A percentile compares a stretch with the other conserved stretches of the same genome.
Evolutionary conservation across 2,888 invertebrate species (phyloP).

Genomic region (Lordiphosa andalusiaca): DNA sequence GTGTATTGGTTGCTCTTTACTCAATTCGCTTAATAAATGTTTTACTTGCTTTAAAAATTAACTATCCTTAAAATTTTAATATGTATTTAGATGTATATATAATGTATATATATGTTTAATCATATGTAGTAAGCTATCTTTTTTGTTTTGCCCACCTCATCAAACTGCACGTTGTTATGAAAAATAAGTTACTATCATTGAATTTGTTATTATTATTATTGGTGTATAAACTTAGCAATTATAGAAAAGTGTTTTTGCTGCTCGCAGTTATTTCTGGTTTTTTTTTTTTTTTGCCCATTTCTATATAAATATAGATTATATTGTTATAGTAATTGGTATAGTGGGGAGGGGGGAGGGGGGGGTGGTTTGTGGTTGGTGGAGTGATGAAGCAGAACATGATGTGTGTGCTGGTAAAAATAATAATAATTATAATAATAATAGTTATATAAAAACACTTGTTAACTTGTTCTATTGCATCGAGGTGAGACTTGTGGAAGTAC

Average conservation of each 20-base stretch:
- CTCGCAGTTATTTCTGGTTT: constrained; percentile 26
- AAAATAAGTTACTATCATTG: constrained; percentile 66
- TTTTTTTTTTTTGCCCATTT: constrained; percentile 51
- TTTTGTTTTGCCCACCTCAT: constrained; percentile 15
- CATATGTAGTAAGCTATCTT: constrained; percentile 46
- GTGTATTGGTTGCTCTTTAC: constrained; percentile 26
- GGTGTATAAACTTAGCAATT: constrained; percentile 51
- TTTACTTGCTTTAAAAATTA: constrained; percentile 64
- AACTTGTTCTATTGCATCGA: constrained; percentile 80
- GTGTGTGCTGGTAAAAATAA: constrained; percentile 43
- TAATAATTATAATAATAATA: constrained; percentile 11
- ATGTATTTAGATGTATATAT: constrained; percentile 45
- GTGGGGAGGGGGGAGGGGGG: constrained; percentile 7
- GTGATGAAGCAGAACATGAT: constrained; percentile 62
- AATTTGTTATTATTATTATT: constrained; percentile 49
- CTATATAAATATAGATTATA: constrained; percentile 39
- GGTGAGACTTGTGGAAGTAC: constrained; percentile 82
- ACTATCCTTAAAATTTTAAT: constrained; percentile 55
- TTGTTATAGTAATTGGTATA: constrained; percentile 46
- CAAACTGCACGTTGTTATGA: constrained; percentile 35
- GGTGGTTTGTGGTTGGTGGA: too few relatives aligned
- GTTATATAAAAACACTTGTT: constrained; percentile 35
- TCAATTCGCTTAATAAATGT: constrained; percentile 33
- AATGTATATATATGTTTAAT: constrained; percentile 43
- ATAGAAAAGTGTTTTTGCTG: constrained; percentile 40